phyloP scores from a whole-genome alignment of 2,888 invertebrate species.

The Spicauda simplicius region DNA sequence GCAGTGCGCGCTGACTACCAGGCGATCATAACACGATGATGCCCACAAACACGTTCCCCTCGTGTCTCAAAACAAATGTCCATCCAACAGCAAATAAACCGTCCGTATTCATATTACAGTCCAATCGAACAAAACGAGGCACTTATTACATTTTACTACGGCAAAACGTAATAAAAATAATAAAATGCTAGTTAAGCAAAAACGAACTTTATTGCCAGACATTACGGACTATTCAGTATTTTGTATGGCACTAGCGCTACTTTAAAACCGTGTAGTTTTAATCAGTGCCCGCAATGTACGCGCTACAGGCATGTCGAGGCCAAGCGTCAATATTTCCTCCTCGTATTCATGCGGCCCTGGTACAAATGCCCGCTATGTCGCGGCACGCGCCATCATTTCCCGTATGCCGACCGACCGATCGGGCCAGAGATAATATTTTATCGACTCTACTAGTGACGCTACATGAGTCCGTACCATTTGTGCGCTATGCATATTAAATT shows the following conservation, averaged over 20 bases:
- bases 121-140: neutral
- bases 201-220: neutral
- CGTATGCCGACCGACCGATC: neutral
- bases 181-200: neutral
- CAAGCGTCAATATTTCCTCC: constrained; percentile 38
- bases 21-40: constrained; percentile 64
- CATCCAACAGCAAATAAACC: constrained; percentile 44
- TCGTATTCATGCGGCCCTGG: constrained; percentile 60
- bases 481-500: neutral
- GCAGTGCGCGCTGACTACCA: constrained; percentile 81
- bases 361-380: constrained; percentile 74
- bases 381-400: constrained; percentile 78
- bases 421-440: constrained; percentile 1
- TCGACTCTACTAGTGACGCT: constrained; percentile 3
- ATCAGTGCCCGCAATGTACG: constrained; percentile 28
- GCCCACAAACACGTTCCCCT: constrained; percentile 61
- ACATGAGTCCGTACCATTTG: neutral
- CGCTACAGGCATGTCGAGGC: neutral
- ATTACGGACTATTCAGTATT: neutral
- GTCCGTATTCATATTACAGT: constrained; percentile 33
- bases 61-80: constrained; percentile 39
- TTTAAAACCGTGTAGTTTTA: neutral
- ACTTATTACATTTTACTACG: constrained; percentile 1
- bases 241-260: neutral
- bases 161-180: neutral